Conservation (phyloP, 2,888 invertebrate genomes). For the Luperina testacea region DNA sequence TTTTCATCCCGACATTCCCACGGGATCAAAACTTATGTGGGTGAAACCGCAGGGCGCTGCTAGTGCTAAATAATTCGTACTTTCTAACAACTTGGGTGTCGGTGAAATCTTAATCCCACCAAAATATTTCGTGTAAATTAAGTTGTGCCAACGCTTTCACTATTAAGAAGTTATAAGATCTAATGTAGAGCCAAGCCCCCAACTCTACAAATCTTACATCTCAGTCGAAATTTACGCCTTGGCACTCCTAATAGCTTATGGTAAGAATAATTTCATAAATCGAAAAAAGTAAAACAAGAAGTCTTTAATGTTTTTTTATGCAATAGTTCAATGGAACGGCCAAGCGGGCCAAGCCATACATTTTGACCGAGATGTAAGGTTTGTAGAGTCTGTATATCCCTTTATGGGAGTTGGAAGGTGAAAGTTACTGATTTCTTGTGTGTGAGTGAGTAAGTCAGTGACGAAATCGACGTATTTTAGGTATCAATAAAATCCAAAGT, state of each 20-base stretch:
- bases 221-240: neutral
- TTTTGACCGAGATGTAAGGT: neutral
- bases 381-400: no score
- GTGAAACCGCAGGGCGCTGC: no score
- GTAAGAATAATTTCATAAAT: neutral
- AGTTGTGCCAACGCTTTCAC: neutral
- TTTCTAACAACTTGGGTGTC: slow-evolving; percentile 10
- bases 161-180: neutral
- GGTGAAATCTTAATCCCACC: neutral
- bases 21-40: no score
- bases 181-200: neutral
- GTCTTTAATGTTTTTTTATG: neutral
- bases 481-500: neutral
- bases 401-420: no score
- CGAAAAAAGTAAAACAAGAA: no score
- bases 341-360: neutral
- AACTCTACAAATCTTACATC: neutral
- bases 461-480: neutral
- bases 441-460: neutral
- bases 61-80: slow-evolving; percentile 13
- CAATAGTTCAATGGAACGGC: neutral
- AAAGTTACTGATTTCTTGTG: no score
- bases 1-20: no score
- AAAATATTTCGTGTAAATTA: neutral
- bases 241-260: neutral